Evolutionary conservation across 92 coral and sea anemone genomes (phyloP).

Genomic region (Siderastrea siderea): DNA sequence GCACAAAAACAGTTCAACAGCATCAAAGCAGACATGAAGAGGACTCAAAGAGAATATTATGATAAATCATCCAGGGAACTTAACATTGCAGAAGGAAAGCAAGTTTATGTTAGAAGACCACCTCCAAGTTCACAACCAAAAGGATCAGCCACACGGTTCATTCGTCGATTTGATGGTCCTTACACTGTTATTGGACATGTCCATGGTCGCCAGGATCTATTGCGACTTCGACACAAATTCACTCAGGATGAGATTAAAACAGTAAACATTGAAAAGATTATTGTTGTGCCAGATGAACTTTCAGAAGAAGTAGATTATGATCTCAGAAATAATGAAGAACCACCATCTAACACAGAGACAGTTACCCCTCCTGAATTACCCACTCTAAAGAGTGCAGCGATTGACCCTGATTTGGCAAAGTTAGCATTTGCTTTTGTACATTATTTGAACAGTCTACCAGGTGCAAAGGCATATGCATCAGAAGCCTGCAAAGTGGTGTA

Average conservation of each 20-base stretch:
- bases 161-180: slow-evolving; percentile 66
- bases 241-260: slow-evolving; percentile 47
- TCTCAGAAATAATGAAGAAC: slow-evolving; percentile 54
- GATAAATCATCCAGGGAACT: slow-evolving; percentile 51
- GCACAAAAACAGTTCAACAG: slow-evolving; percentile 66
- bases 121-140: slow-evolving; percentile 18
- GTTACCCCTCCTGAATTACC: too few relatives aligned
- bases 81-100: slow-evolving; percentile 35
- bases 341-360: not conserved
- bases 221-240: slow-evolving; percentile 50
- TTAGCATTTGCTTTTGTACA: too few relatives aligned
- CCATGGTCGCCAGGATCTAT: slow-evolving; percentile 58
- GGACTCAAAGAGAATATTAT: slow-evolving; percentile 47
- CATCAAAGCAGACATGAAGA: slow-evolving; percentile 57
- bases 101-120: slow-evolving; percentile 50
- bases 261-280: slow-evolving; percentile 47
- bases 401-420: too few relatives aligned
- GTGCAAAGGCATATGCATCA: too few relatives aligned
- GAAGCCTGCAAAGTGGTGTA: too few relatives aligned
- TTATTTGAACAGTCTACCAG: too few relatives aligned
- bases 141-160: slow-evolving; percentile 51
- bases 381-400: too few relatives aligned
- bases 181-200: slow-evolving; percentile 63
- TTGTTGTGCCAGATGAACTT: slow-evolving; percentile 70
- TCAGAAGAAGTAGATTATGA: not conserved